Evolutionary conservation across 2,888 invertebrate genomes (phyloP).

Genomic region (Lydus trimaculatus): DNA sequence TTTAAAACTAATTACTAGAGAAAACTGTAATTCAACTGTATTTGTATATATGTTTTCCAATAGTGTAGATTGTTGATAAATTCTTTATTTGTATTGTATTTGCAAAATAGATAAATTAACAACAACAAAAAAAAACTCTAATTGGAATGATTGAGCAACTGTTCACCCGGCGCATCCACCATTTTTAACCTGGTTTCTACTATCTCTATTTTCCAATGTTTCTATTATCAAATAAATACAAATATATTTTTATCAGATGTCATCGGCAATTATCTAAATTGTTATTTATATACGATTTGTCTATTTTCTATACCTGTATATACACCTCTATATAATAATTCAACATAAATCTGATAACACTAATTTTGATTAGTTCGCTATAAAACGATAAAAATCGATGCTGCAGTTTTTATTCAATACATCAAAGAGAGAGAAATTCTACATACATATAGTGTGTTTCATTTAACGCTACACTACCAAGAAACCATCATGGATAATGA

Average conservation of each 20-base stretch:
- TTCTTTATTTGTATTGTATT: too few relatives aligned
- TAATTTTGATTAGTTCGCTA: not conserved
- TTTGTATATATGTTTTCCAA: too few relatives aligned
- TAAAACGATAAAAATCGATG: not conserved
- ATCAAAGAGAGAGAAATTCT: too few relatives aligned
- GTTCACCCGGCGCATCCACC: constrained; percentile 3
- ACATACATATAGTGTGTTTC: too few relatives aligned
- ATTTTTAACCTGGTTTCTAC: not conserved
- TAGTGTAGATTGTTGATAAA: not conserved
- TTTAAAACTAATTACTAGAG: not conserved
- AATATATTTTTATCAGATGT: constrained; percentile 1
- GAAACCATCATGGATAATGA: too few relatives aligned
- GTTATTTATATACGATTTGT: not conserved
- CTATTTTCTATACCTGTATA: not conserved
- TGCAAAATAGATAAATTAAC: not conserved
- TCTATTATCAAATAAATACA: not conserved
- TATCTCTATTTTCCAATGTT: not conserved
- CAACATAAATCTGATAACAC: not conserved
- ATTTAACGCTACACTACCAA: too few relatives aligned
- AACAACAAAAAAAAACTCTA: not conserved
- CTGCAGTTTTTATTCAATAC: not conserved
- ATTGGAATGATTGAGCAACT: not conserved
- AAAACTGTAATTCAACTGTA: not conserved
- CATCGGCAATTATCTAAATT: constrained; percentile 1
- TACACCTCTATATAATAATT: not conserved